Evolutionary conservation across 1,140 invertebrate species (phyloP).

Genomic region (Amyelois transitella): DNA sequence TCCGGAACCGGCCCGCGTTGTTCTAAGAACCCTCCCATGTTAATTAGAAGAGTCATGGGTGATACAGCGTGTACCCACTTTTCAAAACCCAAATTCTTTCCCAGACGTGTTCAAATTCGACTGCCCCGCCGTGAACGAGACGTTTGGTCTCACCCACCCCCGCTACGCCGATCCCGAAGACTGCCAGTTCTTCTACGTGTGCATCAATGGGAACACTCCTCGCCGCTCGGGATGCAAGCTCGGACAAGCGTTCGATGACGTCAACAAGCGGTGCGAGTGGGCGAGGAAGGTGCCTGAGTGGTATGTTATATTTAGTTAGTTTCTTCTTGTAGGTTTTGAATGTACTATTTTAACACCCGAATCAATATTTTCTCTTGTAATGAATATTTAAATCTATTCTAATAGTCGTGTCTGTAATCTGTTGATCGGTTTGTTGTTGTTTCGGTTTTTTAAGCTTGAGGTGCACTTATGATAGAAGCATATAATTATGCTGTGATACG

Average conservation of each 20-base stretch:
- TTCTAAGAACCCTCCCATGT: too few relatives aligned
- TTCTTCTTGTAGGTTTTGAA: not conserved
- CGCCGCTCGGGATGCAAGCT: slow-evolving; percentile 89
- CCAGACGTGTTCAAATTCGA: slow-evolving; percentile 89
- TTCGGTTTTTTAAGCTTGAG: too few relatives aligned
- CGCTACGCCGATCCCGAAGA: slow-evolving; percentile 91
- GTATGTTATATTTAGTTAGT: slow-evolving; percentile 69
- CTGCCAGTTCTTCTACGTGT: slow-evolving; percentile 94
- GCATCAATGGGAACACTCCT: slow-evolving; percentile 89
- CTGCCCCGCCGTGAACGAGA: slow-evolving; percentile 86
- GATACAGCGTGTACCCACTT: too few relatives aligned
- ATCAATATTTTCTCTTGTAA: slow-evolving; percentile 2
- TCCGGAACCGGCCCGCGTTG: too few relatives aligned
- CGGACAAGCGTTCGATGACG: slow-evolving; percentile 93
- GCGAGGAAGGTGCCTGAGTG: slow-evolving; percentile 93
- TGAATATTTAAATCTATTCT: too few relatives aligned
- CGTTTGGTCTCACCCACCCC: slow-evolving; percentile 84
- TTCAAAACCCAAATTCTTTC: too few relatives aligned
- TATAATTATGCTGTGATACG: too few relatives aligned
- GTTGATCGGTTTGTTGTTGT: too few relatives aligned
- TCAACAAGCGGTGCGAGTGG: slow-evolving; percentile 88
- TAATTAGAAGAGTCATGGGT: too few relatives aligned
- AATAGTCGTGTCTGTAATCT: too few relatives aligned
- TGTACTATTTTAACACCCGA: not conserved
- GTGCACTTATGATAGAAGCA: too few relatives aligned